Evolutionary conservation across 2,797 vertebrate genomes (phyloP), one percentile per base, ranked within the genome.

Genomic region (Danio aesculapii): DNA sequence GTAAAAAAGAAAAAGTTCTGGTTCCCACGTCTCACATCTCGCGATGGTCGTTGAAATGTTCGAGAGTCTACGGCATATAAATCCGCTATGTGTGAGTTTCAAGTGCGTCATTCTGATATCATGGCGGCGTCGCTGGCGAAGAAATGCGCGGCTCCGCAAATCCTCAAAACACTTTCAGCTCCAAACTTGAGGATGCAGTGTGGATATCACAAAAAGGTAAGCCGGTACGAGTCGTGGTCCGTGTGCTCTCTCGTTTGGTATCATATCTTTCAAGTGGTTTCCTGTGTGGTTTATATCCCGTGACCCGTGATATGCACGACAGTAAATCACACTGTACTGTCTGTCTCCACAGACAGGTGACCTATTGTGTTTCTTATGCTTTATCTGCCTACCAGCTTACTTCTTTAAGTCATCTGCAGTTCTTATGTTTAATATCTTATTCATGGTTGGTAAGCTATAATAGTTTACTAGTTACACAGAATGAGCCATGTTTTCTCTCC

Each of bases 151-250:
- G 89, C 79, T 67, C 91, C 92, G 77, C 77, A 92, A 57, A 6
- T 85, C 81, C 86, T 93, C 2, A 43, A 91, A 81, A 88, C 86
- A 41, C 64, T 95, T 0, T 93, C 91, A 39, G 88, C 84, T 50
- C 92, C 92, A 4, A 91, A 93, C 74, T 84, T 92, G n/a, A 84
- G 86, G 63, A 69, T 81, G 39, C 89, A 87, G 81, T 90, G 88
- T 62, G 89, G 84, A 57, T 95, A 95, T 82, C 94, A 95, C 86
- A 41, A 92, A 83, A 95, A 95, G 92, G 94, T 94, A 92, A 74
- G 86, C 46, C 30, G 17, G 1, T 10, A 21, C 63, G n/a, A 44
- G 11, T 57, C 6, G 8, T 67, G 8, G 3, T 12, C 5, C 0
- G 21, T 17, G n/a, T 67, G 14, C 6, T 44, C 11, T 68, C 10